These are phyloP conservation scores for Agrotis exclamationis DNA, from an alignment of 2,888 invertebrate genomes.

Conservation along the genomic window DNA sequence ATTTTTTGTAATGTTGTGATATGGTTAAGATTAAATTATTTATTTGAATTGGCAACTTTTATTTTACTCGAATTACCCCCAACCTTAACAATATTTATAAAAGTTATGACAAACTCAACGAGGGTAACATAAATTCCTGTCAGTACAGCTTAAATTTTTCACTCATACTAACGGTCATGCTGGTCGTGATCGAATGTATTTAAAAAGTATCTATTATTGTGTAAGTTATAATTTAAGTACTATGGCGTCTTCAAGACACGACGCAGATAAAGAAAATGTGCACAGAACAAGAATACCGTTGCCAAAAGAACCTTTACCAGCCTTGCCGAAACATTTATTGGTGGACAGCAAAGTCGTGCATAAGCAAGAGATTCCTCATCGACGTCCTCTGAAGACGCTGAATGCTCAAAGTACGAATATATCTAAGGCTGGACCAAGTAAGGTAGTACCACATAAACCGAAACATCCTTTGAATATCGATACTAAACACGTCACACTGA, in stretches of 20 bases:
- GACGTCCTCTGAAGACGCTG: constrained; percentile 76
- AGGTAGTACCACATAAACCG: constrained; percentile 38
- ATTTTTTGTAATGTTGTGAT: constrained; percentile 84
- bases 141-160: constrained; percentile 25
- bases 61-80: constrained; percentile 37
- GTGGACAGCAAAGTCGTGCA: constrained; percentile 53
- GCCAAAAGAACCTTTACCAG: constrained; percentile 77
- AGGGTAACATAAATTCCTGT: constrained; percentile 59
- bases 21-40: constrained; percentile 85
- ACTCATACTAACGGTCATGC: constrained; percentile 73
- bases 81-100: background rate
- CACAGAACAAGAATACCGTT: constrained; percentile 78
- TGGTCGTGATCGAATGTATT: constrained; percentile 74
- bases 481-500: constrained; percentile 74
- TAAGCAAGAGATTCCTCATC: constrained; percentile 38
- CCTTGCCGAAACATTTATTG: constrained; percentile 74
- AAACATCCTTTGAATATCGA: constrained; percentile 64
- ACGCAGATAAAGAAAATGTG: constrained; percentile 78
- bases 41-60: constrained; percentile 69
- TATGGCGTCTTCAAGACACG: constrained; percentile 67
- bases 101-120: constrained; percentile 19
- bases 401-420: constrained; percentile 57
- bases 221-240: constrained; percentile 18
- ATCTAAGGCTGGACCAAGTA: constrained; percentile 52
- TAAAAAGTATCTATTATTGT: constrained; percentile 34